Evolutionary conservation across 1,140 invertebrate species (phyloP).

Genomic region (Euwallacea fornicatus): DNA sequence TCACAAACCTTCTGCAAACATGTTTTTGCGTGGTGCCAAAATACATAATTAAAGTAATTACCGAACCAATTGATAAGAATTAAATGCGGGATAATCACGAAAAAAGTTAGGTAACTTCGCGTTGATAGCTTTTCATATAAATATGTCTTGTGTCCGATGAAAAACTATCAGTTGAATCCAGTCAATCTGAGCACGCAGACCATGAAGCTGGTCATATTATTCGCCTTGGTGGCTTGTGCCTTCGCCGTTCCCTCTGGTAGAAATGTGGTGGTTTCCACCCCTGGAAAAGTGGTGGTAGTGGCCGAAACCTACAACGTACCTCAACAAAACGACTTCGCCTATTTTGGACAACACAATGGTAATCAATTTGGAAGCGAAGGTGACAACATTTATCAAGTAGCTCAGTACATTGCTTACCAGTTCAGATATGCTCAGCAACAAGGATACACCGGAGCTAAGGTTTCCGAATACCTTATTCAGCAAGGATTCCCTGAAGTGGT

Average conservation of each 20-base stretch:
- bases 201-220: constrained; percentile 23
- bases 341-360: neutral
- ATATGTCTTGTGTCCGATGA: neutral
- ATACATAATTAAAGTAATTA: no score
- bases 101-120: no score
- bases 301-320: neutral
- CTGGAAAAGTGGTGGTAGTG: neutral
- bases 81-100: no score
- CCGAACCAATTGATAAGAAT: no score
- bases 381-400: constrained; percentile 15
- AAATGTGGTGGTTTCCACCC: neutral
- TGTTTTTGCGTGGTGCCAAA: no score
- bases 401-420: constrained; percentile 20
- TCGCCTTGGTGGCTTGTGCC: constrained; percentile 20
- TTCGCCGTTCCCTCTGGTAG: neutral
- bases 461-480: neutral
- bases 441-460: constrained; percentile 6
- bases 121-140: neutral
- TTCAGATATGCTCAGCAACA: constrained; percentile 11
- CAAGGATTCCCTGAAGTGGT: constrained; percentile 16
- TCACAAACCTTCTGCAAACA: no score
- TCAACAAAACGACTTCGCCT: neutral
- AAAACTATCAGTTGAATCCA: constrained; percentile 21
- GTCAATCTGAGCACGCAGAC: neutral
- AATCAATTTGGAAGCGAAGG: neutral